Evolutionary conservation across 2,113 vertebrate genomes (phyloP), one percentile per base, ranked within the genome.

Genomic region (Capreolus pygargus): DNA sequence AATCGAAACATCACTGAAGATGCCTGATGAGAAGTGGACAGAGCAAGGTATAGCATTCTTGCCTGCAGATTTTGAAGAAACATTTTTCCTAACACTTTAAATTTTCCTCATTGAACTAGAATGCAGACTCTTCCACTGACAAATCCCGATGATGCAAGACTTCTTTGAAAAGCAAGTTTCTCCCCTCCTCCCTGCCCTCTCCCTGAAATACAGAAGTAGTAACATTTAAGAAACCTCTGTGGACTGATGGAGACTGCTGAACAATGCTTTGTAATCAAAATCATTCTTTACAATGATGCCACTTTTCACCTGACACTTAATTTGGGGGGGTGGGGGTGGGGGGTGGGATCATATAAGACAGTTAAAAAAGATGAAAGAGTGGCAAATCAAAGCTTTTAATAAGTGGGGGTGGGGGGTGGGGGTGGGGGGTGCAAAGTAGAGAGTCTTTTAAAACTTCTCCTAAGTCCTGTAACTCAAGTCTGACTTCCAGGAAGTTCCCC

Each of bases 1-100:
- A 96, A 89, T 39, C 27, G 79, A 95, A 96, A 97, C 86, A 94
- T 19, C 55, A 78, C 58, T 88, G 85, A 97, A 96, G 76, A 94
- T 82, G 43, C 33, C 55, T 6, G 14, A 92, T 89, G 89, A 95
- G 43, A 12, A 94, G 86, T 21, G 60, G 78, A 86, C 12, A 86
- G 95, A 96, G 67, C 58, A 97, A 82, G 25, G 61, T 9, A 94
- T 2, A 43, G 39, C n/a, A 67, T 84, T 97, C 55, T 81, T 67
- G 50, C 86, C 64, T 92, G 10, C 2, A 95, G 57, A 97, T 94
- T 86, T 57, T 58, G 57, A 89, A 84, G 87, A 82, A 89, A 86
- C 94, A 30, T 13, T 15, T 43, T 91, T 97, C 58, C 21, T 43
- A 91, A 83, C 6, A 17, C 27, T 81, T 93, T 60, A 89, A 78